Conservation (phyloP, 1,140 invertebrate species). For the Listronotus bonariensis region DNA sequence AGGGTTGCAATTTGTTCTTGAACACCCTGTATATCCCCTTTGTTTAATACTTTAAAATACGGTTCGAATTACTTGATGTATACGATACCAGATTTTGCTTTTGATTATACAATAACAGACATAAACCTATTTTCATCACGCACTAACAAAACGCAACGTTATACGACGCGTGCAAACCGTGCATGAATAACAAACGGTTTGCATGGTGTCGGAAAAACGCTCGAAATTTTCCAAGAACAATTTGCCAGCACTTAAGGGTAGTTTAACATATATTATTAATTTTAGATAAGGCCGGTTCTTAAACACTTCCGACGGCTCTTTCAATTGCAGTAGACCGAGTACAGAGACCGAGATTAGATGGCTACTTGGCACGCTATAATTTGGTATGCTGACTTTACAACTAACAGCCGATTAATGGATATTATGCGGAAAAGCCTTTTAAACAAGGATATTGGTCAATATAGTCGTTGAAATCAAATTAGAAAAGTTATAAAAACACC, state of each 20-base stretch:
- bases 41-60: too few species aligned
- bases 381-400: neutral
- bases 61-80: too few species aligned
- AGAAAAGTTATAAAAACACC: too few species aligned
- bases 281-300: slow-evolving; percentile 50
- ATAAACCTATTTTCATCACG: neutral
- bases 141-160: slow-evolving; percentile 20
- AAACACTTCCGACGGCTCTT: slow-evolving; percentile 54
- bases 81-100: too few species aligned
- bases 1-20: too few species aligned
- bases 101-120: too few species aligned
- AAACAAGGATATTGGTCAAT: too few species aligned
- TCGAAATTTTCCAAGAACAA: slow-evolving; percentile 47
- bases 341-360: slow-evolving; percentile 23
- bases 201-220: slow-evolving; percentile 45
- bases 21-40: too few species aligned
- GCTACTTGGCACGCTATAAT: slow-evolving; percentile 16
- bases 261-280: slow-evolving; percentile 55
- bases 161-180: slow-evolving; percentile 18
- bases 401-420: neutral
- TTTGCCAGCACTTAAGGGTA: slow-evolving; percentile 56
- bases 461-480: too few species aligned
- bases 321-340: slow-evolving; percentile 46
- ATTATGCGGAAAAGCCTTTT: too few species aligned
- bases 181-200: slow-evolving; percentile 43